Evolutionary conservation across 2,797 vertebrate genomes (phyloP), one percentile per base, ranked within the genome.

Genomic region (Chelmon rostratus): DNA sequence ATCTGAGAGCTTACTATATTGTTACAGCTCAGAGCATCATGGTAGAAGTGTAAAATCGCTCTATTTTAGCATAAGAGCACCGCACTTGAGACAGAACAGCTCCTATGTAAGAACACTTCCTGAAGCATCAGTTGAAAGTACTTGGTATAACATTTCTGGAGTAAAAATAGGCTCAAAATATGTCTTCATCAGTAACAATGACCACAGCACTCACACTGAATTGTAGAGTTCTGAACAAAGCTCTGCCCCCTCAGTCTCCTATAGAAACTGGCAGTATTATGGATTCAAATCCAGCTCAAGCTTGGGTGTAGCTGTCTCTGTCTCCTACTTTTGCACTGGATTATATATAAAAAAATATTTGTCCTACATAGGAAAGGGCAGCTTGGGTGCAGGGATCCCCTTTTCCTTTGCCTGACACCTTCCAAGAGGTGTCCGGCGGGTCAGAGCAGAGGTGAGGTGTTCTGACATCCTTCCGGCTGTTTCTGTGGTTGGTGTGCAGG

Each of bases 401-500:
- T 76, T 82, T 83, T 53, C 68, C 12, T 61, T 59, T 8, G 7
- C 42, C 50, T 5, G 7, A 49, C 50, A 59, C 37, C 35, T 46
- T 64, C 0, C 3, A 1, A 11, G 44, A 69, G 28, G 47, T 68
- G 79, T 72, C 38, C 53, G 42, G 64, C 19, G 9, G 18, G 57
- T 52, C 40, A 31, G 56, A 76, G 46, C 46, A 25, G 35, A 64
- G 64, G 31, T 44, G 64, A 79, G 19, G 28, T 69, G 76, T 50
- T 70, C 46, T 84, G 56, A 83, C 57, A 21, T 79, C 18, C 52
- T 21, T 62, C n/a, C 8, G 42, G 19, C 33, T 82, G 66, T 84
- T 70, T 81, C 19, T 88, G 57, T 79, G 66, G 7, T 79, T 0
- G 44, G 25, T 75, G 62, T 81, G 21, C 84, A 97, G 97, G 81